Evolutionary conservation across 2,888 invertebrate species (phyloP).

Genomic region (Mamestra brassicae): DNA sequence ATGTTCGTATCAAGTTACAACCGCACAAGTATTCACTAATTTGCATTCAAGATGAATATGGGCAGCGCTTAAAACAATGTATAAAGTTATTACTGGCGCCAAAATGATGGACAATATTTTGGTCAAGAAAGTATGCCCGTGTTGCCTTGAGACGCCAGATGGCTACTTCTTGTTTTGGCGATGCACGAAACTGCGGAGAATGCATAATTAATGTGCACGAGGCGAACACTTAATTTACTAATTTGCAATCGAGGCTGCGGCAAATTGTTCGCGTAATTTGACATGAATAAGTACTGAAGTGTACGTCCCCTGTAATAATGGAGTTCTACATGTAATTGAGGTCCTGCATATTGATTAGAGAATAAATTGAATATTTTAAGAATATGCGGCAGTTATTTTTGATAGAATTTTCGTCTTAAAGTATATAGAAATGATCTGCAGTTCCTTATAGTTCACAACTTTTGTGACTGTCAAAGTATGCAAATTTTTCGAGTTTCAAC

Average conservation of each 20-base stretch:
- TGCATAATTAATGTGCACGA: slow-evolving; percentile 79
- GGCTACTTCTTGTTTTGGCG: slow-evolving; percentile 74
- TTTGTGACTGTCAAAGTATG: slow-evolving; percentile 48
- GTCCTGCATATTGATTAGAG: slow-evolving; percentile 50
- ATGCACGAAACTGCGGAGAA: slow-evolving; percentile 73
- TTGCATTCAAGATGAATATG: slow-evolving; percentile 44
- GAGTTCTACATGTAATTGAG: slow-evolving; percentile 40
- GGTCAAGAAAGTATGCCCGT: slow-evolving; percentile 69
- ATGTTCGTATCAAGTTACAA: slow-evolving; percentile 39
- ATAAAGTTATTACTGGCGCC: slow-evolving; percentile 55
- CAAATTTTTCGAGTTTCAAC: slow-evolving; percentile 37
- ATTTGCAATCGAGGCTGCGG: slow-evolving; percentile 72
- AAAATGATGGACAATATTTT: slow-evolving; percentile 66
- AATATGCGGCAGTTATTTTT: slow-evolving; percentile 5
- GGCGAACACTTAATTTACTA: slow-evolving; percentile 74
- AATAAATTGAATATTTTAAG: slow-evolving; percentile 19
- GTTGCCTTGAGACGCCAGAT: slow-evolving; percentile 73
- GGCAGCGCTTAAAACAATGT: slow-evolving; percentile 46
- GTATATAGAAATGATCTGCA: not conserved
- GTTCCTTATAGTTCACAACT: slow-evolving; percentile 34
- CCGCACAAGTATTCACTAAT: slow-evolving; percentile 33
- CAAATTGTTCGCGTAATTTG: slow-evolving; percentile 73
- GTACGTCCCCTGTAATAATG: slow-evolving; percentile 46
- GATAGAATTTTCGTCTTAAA: not conserved
- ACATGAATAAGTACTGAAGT: slow-evolving; percentile 64